Conservation (phyloP, 1,140 invertebrate species). For the Drosophila quadrilineata region DNA sequence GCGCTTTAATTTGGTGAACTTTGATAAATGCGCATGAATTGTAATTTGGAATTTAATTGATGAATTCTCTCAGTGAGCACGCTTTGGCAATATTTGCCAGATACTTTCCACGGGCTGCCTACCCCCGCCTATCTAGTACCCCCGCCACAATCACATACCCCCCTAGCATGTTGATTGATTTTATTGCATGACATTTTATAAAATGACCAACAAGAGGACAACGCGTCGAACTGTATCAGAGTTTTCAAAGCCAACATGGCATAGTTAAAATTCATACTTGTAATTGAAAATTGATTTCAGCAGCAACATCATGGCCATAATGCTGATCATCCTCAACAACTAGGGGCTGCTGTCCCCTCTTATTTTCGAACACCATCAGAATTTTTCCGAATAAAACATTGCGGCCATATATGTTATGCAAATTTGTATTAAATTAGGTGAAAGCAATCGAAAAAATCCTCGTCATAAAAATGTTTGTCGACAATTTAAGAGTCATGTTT, state of each 20-base stretch:
- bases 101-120: conserved; percentile 32
- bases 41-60: conserved; percentile 74
- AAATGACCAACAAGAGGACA: conserved; percentile 47
- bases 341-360: background rate
- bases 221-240: conserved; percentile 22
- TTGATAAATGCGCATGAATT: conserved; percentile 64
- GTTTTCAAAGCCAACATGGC: conserved; percentile 54
- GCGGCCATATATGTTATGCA: conserved; percentile 40
- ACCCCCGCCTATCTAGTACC: background rate
- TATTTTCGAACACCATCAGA: conserved; percentile 27
- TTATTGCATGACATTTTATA: conserved; percentile 57
- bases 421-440: conserved; percentile 16
- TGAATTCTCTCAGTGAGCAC: conserved; percentile 27
- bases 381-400: conserved; percentile 62
- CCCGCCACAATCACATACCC: background rate
- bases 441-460: conserved; percentile 2
- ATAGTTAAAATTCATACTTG: conserved; percentile 48
- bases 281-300: conserved; percentile 72
- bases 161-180: conserved; percentile 60
- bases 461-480: conserved; percentile 2
- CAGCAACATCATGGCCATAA: conserved; percentile 8
- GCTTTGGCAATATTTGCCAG: conserved; percentile 32
- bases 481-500: conserved; percentile 12
- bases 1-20: conserved; percentile 33
- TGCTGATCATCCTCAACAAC: background rate